Base-by-base conservation (phyloP, 2,888 invertebrate genomes). In the Muscina levida region DNA sequence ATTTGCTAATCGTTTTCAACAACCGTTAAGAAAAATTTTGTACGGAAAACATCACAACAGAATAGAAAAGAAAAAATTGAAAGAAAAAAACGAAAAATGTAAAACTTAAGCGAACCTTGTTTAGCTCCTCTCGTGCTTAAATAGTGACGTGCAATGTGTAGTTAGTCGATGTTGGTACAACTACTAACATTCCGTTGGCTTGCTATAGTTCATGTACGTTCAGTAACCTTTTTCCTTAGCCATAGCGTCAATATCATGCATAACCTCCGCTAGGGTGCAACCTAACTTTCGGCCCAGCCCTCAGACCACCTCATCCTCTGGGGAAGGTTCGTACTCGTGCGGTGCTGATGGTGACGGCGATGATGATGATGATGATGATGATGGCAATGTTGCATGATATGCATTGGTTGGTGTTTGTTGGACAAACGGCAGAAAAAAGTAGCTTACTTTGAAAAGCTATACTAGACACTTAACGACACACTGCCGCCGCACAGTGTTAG, bases 151-250 rank as follows among this genome's bases (percentile, higher is more conserved):
- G n/a, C n/a, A 39, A 62, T 8, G 39, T 19, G 62, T 22, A n/a
- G 44, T n/a, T 44, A 13, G 44, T 10, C 13, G 53, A 22, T 22
- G 13, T 37, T 19, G 37, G 42, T 22, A 42, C 62, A 62, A 39
- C 42, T 62, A 62, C 39, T 42, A n/a, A 37, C 62, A 42, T 39
- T 42, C 19, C 62, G 62, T 19, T 62, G 62, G 42, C 39, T 53
- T 79, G 8, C 8, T 31, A 65, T 74, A 83, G 83, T 83, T 83
- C 83, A 83, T 83, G 83, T 71, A 83, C 83, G 83, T 83, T 83
- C 83, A 83, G 79, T 82, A 79, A 83, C 80, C 80, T 82, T 83
- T 83, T 72, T 26, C 44, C 37, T 68, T 44, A 26, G 56, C 62
- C 62, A 42, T 62, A 39, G 42, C 62, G 42, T 62, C 62, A 62